Percentiles rank a stretch among this genome's conserved stretches.
phyloP scores from a whole-genome alignment of 1,140 invertebrate species.

The Aphaenogaster ashmeadi region DNA sequence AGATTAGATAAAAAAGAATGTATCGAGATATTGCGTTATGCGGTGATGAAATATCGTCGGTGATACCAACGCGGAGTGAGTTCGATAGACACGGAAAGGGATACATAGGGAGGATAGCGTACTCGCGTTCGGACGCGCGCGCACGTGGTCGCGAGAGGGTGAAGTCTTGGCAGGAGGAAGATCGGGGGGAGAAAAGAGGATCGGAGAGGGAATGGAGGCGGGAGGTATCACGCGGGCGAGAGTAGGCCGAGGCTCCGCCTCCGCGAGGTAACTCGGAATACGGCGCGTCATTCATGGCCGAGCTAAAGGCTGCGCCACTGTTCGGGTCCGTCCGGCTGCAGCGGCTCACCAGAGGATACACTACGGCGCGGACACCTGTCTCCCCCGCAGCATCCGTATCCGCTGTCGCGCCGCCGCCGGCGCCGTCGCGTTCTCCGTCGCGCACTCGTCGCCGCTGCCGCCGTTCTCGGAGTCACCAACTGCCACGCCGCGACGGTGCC shows the following conservation, averaged over 20 bases:
- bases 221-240: slow-evolving; percentile 83
- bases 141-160: slow-evolving; percentile 57
- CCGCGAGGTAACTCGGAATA: slow-evolving; percentile 81
- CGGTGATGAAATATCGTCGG: slow-evolving; percentile 57
- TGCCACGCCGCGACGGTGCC: slow-evolving; percentile 42
- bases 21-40: neutral
- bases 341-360: slow-evolving; percentile 76
- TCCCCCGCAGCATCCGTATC: slow-evolving; percentile 75
- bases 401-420: slow-evolving; percentile 65
- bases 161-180: slow-evolving; percentile 51
- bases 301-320: slow-evolving; percentile 85
- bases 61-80: slow-evolving; percentile 38
- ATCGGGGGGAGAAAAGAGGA: slow-evolving; percentile 64
- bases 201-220: slow-evolving; percentile 77
- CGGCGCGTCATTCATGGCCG: slow-evolving; percentile 86
- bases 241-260: slow-evolving; percentile 82
- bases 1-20: neutral
- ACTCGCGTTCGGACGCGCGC: slow-evolving; percentile 45
- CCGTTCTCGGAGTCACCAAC: slow-evolving; percentile 31
- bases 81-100: neutral
- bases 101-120: slow-evolving; percentile 26
- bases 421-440: slow-evolving; percentile 37
- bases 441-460: slow-evolving; percentile 49
- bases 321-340: slow-evolving; percentile 81
- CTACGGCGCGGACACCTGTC: slow-evolving; percentile 76